These are phyloP conservation scores for Oxyruncus cristatus DNA, from an alignment of 2,113 vertebrate genomes.

Conservation along the genomic window DNA sequence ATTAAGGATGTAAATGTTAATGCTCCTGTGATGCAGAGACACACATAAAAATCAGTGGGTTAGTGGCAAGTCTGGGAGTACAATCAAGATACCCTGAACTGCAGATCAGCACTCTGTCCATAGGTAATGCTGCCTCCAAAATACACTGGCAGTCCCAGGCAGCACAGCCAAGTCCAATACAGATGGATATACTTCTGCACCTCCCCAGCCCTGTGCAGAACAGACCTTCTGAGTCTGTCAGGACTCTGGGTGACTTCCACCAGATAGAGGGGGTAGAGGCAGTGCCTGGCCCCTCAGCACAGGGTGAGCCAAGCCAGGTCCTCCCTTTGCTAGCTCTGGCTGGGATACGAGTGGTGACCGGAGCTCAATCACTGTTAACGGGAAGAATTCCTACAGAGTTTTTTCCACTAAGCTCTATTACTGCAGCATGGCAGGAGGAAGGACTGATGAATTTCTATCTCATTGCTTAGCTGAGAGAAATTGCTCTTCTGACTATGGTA, in stretches of 20 bases:
- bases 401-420: not conserved
- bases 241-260: accelerated
- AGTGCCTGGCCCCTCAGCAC: not conserved
- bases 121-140: not conserved
- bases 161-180: accelerated
- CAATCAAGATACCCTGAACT: not conserved
- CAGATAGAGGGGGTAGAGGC: not conserved
- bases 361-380: accelerated
- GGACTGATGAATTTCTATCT: not conserved
- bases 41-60: not conserved
- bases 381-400: not conserved
- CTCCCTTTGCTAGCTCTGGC: accelerated
- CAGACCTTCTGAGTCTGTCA: accelerated
- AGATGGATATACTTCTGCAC: accelerated
- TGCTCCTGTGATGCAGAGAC: not conserved
- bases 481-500: not conserved
- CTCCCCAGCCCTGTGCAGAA: accelerated
- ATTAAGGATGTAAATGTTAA: not conserved
- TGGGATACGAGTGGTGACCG: accelerated
- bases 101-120: accelerated
- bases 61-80: not conserved
- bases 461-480: not conserved
- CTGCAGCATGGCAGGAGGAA: not conserved
- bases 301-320: not conserved
- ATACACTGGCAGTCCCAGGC: accelerated